phyloP scores from a whole-genome alignment of 2,113 vertebrate genomes.

The Poeciliopsis prolifica region DNA sequence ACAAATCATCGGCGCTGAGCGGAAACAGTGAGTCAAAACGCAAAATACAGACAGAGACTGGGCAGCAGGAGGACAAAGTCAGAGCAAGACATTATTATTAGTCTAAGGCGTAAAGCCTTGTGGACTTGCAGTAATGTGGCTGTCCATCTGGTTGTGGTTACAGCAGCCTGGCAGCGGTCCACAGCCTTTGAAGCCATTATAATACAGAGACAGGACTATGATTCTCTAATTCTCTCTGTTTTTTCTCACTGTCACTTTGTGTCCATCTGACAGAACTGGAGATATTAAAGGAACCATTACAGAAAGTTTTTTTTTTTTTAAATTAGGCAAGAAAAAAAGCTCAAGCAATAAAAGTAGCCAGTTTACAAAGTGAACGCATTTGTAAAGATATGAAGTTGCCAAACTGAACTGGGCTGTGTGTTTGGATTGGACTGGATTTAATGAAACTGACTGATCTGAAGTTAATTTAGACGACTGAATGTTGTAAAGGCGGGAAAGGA shows the following conservation, averaged over 20 bases:
- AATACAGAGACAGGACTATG: conserved; percentile 23
- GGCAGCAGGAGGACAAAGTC: background rate
- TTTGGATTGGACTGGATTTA: background rate
- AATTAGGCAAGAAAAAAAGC: background rate
- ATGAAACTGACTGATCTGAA: background rate
- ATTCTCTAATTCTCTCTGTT: conserved; percentile 33
- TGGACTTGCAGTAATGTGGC: conserved; percentile 58
- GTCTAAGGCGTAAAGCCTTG: conserved; percentile 52
- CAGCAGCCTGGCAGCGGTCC: conserved; percentile 46
- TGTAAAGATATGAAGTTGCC: too few relatives aligned
- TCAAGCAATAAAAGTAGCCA: background rate
- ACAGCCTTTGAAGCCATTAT: conserved; percentile 58
- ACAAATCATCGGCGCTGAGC: conserved; percentile 3
- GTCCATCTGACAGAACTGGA: conserved; percentile 21
- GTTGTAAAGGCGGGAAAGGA: too few relatives aligned
- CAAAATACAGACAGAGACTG: conserved; percentile 4
- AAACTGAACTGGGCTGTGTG: background rate
- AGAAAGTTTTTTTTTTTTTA: background rate
- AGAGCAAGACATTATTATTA: conserved; percentile 55
- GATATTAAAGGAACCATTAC: conserved; percentile 1
- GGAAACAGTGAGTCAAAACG: background rate
- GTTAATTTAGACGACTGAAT: background rate
- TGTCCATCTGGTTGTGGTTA: conserved; percentile 72
- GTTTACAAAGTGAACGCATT: background rate
- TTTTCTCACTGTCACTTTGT: conserved; percentile 34